Base-by-base conservation (phyloP, 2,797 vertebrate species). In the Manis javanica region DNA sequence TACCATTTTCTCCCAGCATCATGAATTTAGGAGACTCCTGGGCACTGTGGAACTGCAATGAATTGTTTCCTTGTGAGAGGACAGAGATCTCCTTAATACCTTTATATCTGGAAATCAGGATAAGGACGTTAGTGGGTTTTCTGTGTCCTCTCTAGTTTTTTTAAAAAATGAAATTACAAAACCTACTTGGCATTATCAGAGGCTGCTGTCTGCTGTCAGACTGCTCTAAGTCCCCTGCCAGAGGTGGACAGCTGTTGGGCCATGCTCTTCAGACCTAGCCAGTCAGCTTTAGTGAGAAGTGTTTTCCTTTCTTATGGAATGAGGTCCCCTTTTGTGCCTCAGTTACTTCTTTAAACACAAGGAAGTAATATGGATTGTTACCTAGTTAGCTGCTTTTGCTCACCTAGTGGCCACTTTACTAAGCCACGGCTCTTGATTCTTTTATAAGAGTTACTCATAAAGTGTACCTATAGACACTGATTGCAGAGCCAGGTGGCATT, bases 111-210 rank as follows among this genome's bases (percentile, higher is more conserved):
- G 46, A 90, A 57, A 12, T 77, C 24, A 63, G 1, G 16, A 84
- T 71, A 46, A 82, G 71, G 64, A 59, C 34, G n/a, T 90, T 71
- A 75, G 72, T 34, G 14, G 31, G 12, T 86, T 82, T 89, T 11
- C 12, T 72, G 18, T 72, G 90, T 93, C 15, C 7, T 93, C 29
- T 79, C 1, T 39, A 83, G 86, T 68, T 78, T 68, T 78, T 18
- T 68, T 77, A 92, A 92, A 69, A 21, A 94, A 39, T 66, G 31
- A 66, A 87, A 83, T 31, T 19, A 46, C 42, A n/a, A 92, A 92
- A 42, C 26, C 23, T 81, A 84, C 53, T 49, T 53, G 21, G 51
- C 26, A 42, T 63, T 57, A 26, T 53, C 53, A 84, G 39, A 95
- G 31, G 5, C 57, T 53, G 42, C 39, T 63, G 26, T 11, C 66